phyloP scores from a whole-genome alignment of 2,113 vertebrate genomes.

The Protobothrops flavoviridis region DNA sequence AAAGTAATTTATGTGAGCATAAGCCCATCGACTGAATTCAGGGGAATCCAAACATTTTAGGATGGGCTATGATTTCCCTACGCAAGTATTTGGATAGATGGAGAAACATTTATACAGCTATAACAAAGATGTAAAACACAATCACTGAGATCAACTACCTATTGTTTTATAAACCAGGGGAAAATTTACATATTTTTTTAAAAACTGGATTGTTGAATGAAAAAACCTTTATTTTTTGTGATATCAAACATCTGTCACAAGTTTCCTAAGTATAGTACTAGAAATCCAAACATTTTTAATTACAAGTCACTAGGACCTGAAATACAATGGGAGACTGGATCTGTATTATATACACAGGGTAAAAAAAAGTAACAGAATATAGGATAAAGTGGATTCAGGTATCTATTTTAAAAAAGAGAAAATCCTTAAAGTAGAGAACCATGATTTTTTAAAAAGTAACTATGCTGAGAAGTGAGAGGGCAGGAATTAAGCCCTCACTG shows the following conservation, averaged over 20 bases:
- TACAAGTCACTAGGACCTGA: background rate
- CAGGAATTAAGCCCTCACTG: background rate
- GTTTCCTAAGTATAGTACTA: background rate
- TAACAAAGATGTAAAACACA: background rate
- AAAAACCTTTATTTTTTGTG: background rate
- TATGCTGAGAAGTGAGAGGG: background rate
- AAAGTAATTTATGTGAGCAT: background rate
- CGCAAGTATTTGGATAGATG: background rate
- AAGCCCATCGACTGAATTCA: background rate
- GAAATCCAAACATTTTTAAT: background rate
- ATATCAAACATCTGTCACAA: background rate
- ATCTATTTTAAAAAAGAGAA: background rate
- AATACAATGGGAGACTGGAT: background rate
- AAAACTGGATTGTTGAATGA: background rate
- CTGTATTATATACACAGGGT: background rate
- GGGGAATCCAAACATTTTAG: background rate
- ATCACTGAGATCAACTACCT: background rate
- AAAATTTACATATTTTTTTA: background rate
- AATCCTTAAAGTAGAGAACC: background rate
- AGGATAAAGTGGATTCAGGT: background rate
- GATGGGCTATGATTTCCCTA: background rate
- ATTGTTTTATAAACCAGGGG: background rate
- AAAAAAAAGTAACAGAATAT: background rate
- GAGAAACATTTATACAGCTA: constrained; percentile 11
- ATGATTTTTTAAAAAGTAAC: background rate